These are phyloP conservation scores for Idaea dimidiata DNA, from an alignment of 2,888 invertebrate genomes.

Conservation along the genomic window DNA sequence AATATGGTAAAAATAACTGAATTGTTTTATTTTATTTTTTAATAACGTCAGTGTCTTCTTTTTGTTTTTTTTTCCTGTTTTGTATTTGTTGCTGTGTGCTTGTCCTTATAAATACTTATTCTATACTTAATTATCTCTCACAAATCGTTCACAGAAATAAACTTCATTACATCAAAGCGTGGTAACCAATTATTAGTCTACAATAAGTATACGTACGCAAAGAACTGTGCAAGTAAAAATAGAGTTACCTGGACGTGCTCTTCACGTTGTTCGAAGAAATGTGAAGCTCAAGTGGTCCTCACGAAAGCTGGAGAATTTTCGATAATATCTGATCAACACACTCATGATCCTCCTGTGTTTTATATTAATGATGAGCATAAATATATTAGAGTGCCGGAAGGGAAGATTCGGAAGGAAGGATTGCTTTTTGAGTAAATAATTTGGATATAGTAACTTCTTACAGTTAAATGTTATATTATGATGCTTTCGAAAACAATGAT, in stretches of 20 bases:
- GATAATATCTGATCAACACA: slow-evolving; percentile 48
- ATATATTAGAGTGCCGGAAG: slow-evolving; percentile 46
- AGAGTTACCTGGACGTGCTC: slow-evolving; percentile 61
- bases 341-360: slow-evolving; percentile 59
- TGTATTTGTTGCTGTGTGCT: too few species aligned
- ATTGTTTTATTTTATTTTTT: too few species aligned
- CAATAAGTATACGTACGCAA: slow-evolving; percentile 58
- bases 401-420: background rate
- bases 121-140: too few species aligned
- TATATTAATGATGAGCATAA: slow-evolving; percentile 53
- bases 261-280: slow-evolving; percentile 60
- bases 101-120: too few species aligned
- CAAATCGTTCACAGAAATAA: slow-evolving; percentile 56
- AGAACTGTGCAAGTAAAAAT: slow-evolving; percentile 50
- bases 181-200: slow-evolving; percentile 58
- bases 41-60: too few species aligned
- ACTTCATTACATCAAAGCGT: slow-evolving; percentile 63
- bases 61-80: too few species aligned
- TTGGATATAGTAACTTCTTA: too few species aligned
- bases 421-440: background rate
- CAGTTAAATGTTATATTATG: too few species aligned
- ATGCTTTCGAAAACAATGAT: too few species aligned
- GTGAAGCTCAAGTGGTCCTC: slow-evolving; percentile 55
- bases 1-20: background rate
- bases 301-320: slow-evolving; percentile 44